A percentile compares a stretch with the other conserved stretches of the same genome.
Evolutionary conservation across 2,113 vertebrate species (phyloP).

Genomic region (Acrocephalus arundinaceus): DNA sequence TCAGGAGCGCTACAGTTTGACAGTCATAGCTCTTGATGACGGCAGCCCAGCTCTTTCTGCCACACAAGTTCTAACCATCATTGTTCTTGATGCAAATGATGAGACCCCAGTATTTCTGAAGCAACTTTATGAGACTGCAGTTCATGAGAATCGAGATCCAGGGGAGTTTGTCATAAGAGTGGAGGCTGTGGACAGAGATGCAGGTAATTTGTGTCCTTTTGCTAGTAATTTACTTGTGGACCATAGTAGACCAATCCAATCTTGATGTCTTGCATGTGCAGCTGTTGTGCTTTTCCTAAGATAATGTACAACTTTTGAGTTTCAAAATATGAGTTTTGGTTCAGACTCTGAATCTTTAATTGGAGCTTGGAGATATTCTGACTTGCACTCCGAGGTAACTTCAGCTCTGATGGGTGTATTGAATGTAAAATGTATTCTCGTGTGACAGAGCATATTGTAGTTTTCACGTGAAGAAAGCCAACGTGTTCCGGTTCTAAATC

Average conservation of each 20-base stretch:
- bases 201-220: conserved; percentile 75
- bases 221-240: neutral
- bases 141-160: conserved; percentile 83
- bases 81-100: conserved; percentile 88
- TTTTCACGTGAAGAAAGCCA: neutral
- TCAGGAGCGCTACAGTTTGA: conserved; percentile 75
- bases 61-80: conserved; percentile 82
- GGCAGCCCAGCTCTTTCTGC: conserved; percentile 82
- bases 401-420: neutral
- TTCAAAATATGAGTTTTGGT: neutral
- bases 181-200: conserved; percentile 83
- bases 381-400: neutral
- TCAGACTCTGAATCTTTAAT: neutral
- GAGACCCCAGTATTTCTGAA: conserved; percentile 79
- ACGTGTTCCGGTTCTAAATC: rapidly evolving
- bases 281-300: neutral
- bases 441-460: rapidly evolving
- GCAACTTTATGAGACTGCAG: conserved; percentile 73
- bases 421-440: neutral
- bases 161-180: conserved; percentile 80
- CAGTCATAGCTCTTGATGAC: conserved; percentile 76
- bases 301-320: neutral
- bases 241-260: neutral
- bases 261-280: rapidly evolving
- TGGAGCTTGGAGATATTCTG: neutral